phyloP scores from a whole-genome alignment of 2,888 invertebrate genomes.

The Norana najaformis region DNA sequence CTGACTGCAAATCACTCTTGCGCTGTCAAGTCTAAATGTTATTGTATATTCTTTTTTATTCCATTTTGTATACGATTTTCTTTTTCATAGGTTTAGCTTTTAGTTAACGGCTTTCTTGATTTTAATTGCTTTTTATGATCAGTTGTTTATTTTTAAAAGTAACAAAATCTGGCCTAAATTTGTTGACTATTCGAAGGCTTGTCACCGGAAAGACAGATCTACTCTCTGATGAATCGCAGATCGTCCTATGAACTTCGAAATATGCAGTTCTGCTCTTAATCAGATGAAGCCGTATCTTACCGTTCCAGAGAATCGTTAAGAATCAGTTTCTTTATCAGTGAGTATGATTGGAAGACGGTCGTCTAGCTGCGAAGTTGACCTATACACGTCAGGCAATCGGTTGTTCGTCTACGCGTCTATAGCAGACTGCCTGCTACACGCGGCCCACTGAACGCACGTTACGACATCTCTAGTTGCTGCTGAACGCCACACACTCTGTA shows the following conservation, averaged over 20 bases:
- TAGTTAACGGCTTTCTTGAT: too few relatives aligned
- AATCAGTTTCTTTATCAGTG: neutral
- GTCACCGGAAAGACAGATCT: too few relatives aligned
- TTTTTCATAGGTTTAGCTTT: too few relatives aligned
- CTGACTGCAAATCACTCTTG: too few relatives aligned
- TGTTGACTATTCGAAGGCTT: too few relatives aligned
- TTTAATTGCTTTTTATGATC: too few relatives aligned
- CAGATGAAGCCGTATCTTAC: neutral
- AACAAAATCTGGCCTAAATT: too few relatives aligned
- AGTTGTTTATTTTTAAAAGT: too few relatives aligned
- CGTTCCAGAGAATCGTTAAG: neutral
- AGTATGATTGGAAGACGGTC: neutral
- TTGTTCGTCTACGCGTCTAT: too few relatives aligned
- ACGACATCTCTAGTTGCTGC: neutral
- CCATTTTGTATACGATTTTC: too few relatives aligned
- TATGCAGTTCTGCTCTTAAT: neutral
- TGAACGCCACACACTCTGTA: neutral
- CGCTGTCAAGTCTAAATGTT: too few relatives aligned
- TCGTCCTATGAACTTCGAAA: neutral
- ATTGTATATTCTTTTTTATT: too few relatives aligned
- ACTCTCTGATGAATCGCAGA: neutral
- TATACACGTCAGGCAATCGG: neutral
- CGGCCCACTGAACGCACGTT: neutral
- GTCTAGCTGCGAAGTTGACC: neutral
- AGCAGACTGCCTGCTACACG: neutral